A percentile compares a stretch with the other conserved stretches of the same genome.
Conservation (phyloP, 2,113 vertebrate species). For the Dicaeum eximium region DNA sequence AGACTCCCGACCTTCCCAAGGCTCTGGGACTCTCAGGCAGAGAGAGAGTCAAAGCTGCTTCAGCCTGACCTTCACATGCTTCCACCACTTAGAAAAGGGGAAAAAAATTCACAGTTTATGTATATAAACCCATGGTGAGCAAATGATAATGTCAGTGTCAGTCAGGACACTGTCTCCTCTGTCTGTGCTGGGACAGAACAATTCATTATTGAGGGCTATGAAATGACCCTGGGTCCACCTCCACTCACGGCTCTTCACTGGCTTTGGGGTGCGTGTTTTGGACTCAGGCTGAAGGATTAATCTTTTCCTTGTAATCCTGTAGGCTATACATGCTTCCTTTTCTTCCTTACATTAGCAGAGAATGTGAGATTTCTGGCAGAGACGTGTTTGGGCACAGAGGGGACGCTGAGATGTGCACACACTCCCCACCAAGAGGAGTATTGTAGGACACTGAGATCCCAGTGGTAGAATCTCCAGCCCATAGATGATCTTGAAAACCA, state of each 20-base stretch:
- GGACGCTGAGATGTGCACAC: not conserved
- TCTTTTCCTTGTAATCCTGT: not conserved
- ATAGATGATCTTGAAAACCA: not conserved
- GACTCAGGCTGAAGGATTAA: not conserved
- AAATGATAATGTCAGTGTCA: not conserved
- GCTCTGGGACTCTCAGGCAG: not conserved
- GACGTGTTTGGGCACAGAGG: not conserved
- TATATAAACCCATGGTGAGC: not conserved
- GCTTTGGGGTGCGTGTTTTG: not conserved
- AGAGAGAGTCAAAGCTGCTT: not conserved
- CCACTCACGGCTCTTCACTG: not conserved
- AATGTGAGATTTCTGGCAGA: not conserved
- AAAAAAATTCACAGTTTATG: not conserved
- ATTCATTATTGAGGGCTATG: not conserved
- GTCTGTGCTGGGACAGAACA: not conserved
- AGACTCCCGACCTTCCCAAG: conserved; percentile 34
- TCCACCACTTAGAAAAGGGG: not conserved
- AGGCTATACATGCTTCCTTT: not conserved
- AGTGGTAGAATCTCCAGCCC: not conserved
- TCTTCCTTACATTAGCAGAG: not conserved
- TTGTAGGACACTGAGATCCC: not conserved
- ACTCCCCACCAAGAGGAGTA: not conserved
- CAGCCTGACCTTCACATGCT: not conserved
- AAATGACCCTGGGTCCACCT: not conserved
- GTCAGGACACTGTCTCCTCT: not conserved